phyloP scores from a whole-genome alignment of 2,888 invertebrate genomes.

The Andrena trimmerana region DNA sequence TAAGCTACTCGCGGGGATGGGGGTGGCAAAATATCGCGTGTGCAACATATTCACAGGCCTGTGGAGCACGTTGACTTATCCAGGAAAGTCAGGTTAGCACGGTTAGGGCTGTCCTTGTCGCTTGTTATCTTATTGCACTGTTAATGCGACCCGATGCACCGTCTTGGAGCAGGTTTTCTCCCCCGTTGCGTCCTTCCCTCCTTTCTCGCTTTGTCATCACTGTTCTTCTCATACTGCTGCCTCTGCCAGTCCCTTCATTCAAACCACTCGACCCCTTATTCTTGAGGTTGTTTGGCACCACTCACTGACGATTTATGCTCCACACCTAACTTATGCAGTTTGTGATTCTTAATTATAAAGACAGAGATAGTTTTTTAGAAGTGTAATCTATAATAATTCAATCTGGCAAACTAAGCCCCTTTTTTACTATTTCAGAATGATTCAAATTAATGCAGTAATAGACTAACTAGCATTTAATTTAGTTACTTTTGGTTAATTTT shows the following conservation, averaged over 20 bases:
- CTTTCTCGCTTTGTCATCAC: conserved; percentile 66
- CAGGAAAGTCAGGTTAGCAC: conserved; percentile 74
- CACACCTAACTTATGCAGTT: not conserved
- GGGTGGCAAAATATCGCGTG: conserved; percentile 42
- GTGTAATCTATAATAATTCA: too few species aligned
- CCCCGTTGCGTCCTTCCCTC: conserved; percentile 47
- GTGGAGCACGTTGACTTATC: conserved; percentile 69
- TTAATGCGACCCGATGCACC: conserved; percentile 74
- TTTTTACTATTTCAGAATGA: too few species aligned
- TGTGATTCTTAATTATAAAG: too few species aligned
- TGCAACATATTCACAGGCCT: conserved; percentile 63
- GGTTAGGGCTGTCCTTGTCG: conserved; percentile 61
- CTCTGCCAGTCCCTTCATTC: conserved; percentile 60
- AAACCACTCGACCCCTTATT: conserved; percentile 53
- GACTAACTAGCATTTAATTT: too few species aligned
- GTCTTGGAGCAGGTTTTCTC: conserved; percentile 76
- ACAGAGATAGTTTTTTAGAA: too few species aligned
- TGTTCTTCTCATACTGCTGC: conserved; percentile 52
- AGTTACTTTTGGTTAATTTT: too few species aligned
- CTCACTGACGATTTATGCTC: conserved; percentile 22
- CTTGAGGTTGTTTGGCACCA: conserved; percentile 28
- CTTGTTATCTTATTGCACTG: conserved; percentile 82
- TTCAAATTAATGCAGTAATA: too few species aligned
- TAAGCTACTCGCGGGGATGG: conserved; percentile 40
- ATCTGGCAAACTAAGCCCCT: too few species aligned